Base-by-base conservation (phyloP, 1,140 invertebrate species). In the Linepithema humile region DNA sequence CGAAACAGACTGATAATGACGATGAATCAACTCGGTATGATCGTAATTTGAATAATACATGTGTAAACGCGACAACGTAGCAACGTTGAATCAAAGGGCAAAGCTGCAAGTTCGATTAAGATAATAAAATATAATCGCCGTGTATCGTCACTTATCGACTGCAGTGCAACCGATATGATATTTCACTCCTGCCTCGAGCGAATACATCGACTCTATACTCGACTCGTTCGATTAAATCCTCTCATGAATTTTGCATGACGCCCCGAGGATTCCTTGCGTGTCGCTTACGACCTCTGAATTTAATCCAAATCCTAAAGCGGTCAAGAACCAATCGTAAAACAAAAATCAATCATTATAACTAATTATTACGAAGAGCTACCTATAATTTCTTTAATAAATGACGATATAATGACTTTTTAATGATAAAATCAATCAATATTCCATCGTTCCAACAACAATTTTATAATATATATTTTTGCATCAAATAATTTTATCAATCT, bases 231-330 rank as follows among this genome's bases (percentile, higher is more conserved):
- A 82, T 74, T 53, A 64, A 82, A 86, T 85, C 85, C 29, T 26
- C 84, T 86, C 85, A 85, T 85, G 74, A 85, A 82, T 86, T 82
- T 85, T 85, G 50, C 62, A 85, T 57, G 74, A 65, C 85, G 73
- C 12, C 82, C 64, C 60, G 83, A 59, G 78, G 62, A 72, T 69
- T 45, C 32, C 65, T 82, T 23, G 23, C 20, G 23, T 23, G 48
- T 15, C 48, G 45, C 12, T 35, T 57, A 0, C 77, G 23, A 45
- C n/a, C 77, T 23, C 35, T 45, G 50, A 43, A 55, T 57, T 43
- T 45, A 40, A 70, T 72, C 67, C 35, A 57, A 43, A 82, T 70
- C 59, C 65, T 82, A 82, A 65, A 3, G 43, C 73, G 59, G 43
- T 65, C 57, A 77, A 77, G 74, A 77, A n/a, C 32, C 29, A 65